Evolutionary conservation across 1,140 invertebrate species (phyloP), one percentile per base, ranked within the genome.

Genomic region (Hestina assimilis): DNA sequence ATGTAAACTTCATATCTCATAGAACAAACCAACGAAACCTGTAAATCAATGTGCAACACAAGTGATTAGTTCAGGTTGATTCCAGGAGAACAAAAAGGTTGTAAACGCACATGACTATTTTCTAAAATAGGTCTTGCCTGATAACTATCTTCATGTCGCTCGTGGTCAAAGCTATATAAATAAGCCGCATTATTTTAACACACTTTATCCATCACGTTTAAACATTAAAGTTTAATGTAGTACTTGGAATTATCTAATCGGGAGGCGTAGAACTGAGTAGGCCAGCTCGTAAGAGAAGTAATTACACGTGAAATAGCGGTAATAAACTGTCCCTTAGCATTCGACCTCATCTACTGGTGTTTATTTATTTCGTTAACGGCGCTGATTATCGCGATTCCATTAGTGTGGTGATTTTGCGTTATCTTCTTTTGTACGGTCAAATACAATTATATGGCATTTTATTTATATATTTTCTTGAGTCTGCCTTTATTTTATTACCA

Each of bases 251-350:
- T 8, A 4, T 38, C 3, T 19, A 38, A 38, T 9, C 33, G 14
- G 33, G 7, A 38, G 15, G 33, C 33, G 17, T 38, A 6, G 33
- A 9, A 17, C 4, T 24, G 20, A 3, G 9, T 40, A 35, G 35
- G 45, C 29, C 41, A 15, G 38, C 38, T 52, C 38, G 38, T 52
- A 40, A 35, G 33, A 19, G 23, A 5, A 24, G 47, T 50, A 50
- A 50, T 50, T 47, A 40, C 31, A 48, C 21, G n/a, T 40, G 47
- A 40, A 40, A 50, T 50, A 40, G 47, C 40, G 33, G 47, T n/a
- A 38, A 50, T 50, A 50, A 50, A 50, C 29, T 31, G 40, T 14
- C 21, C 41, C 20, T 26, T 50, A 50, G 31, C 21, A 50, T 40
- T 33, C 19, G 11, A 20, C 15, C 29, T 23, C 31, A 40, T 50